Base-by-base conservation (phyloP, 2,888 invertebrate genomes). In the Salticus scenicus region DNA sequence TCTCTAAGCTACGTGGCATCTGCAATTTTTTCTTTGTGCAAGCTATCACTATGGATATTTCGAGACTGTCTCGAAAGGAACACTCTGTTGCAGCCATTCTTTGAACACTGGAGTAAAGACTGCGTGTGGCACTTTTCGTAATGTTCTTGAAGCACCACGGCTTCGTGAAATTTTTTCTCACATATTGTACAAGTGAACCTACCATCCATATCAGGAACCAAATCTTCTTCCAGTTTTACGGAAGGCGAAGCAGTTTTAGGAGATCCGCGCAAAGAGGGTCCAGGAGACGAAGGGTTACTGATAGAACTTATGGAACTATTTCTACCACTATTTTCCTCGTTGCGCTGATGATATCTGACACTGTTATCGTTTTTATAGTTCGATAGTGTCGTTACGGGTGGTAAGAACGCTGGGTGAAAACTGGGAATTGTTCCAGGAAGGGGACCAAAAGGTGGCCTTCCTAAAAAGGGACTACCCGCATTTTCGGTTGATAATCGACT, bases 61-160 rank as follows among this genome's bases (percentile, higher is more conserved):
- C 96, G 93, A 88, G 94, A 94, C 88, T 95, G 95, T 89, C 94
- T 93, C 14, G 96, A 95, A 87, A 95, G 94, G 91, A 96, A 96
- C 70, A 95, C 94, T 89, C 95, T 94, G 72, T 94, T 94, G 91
- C 96, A 96, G 17, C 95, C 95, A 82, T 93, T 93, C 72, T 95
- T 92, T n/a, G 94, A 94, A 92, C 96, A 96, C 87, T 94, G 93
- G 89, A 94, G 94, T 92, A 95, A 93, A 82, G 95, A 94, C 88
- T 91, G 90, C 82, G 93, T 93, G 90, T 95, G 95, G 71, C 93
- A 92, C 88, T 92, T 93, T 91, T 95, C 95, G 92, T 94, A 95
- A 91, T 95, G 95, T 88, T 94, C 93, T 90, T 95, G 94, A 88
- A 95, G 92, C 72, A 93, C 92, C 20, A 93, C 91, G 69, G 94